phyloP scores from a whole-genome alignment of 2,113 vertebrate genomes.

The Anguilla japonica region DNA sequence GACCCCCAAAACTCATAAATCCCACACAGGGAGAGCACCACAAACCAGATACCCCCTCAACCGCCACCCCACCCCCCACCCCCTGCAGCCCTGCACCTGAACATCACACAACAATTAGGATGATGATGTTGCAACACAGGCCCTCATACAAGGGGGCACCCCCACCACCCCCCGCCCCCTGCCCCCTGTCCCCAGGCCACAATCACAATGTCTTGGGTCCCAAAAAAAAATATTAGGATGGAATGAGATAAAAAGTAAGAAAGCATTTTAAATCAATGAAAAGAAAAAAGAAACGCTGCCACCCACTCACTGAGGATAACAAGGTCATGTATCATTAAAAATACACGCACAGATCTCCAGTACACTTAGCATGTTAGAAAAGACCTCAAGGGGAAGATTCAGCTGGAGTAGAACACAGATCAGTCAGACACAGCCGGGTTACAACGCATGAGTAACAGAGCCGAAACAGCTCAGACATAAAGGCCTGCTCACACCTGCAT shows the following conservation, averaged over 20 bases:
- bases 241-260: too few relatives aligned
- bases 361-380: too few relatives aligned
- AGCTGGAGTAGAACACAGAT: neutral
- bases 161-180: too few relatives aligned
- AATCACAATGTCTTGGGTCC: too few relatives aligned
- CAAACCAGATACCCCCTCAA: neutral
- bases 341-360: neutral
- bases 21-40: neutral
- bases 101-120: too few relatives aligned
- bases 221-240: too few relatives aligned
- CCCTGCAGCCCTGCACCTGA: too few relatives aligned
- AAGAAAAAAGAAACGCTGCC: neutral
- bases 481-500: neutral
- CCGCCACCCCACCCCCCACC: neutral
- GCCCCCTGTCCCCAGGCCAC: too few relatives aligned
- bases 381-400: neutral
- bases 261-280: neutral
- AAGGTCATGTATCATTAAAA: neutral
- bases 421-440: too few relatives aligned
- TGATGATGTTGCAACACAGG: too few relatives aligned
- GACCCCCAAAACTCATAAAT: neutral
- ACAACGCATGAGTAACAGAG: neutral
- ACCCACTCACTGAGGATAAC: neutral
- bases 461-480: neutral
- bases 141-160: too few relatives aligned